Evolutionary conservation across 2,797 vertebrate species (phyloP).

Genomic region (Sebastes vulpes): DNA sequence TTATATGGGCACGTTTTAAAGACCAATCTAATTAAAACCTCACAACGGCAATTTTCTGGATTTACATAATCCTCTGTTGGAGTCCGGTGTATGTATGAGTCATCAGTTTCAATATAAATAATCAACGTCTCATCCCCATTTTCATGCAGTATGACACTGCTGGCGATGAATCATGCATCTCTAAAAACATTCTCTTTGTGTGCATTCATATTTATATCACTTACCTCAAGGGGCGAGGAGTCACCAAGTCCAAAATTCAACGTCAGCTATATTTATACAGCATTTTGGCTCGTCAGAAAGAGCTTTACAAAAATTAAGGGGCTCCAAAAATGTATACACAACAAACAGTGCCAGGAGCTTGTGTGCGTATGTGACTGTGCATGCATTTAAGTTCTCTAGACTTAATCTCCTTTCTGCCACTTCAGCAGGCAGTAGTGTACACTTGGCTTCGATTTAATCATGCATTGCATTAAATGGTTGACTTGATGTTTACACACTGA

Average conservation of each 20-base stretch:
- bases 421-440: constrained; percentile 27
- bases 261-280: constrained; percentile 27
- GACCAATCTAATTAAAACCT: constrained; percentile 34
- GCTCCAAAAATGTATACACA: not conserved
- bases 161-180: constrained; percentile 14
- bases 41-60: not conserved
- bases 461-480: constrained; percentile 7
- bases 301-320: constrained; percentile 13
- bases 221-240: constrained; percentile 8
- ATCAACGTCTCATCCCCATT: constrained; percentile 11
- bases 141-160: constrained; percentile 3
- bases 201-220: constrained; percentile 24
- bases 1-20: constrained; percentile 21
- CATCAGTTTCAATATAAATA: constrained; percentile 40
- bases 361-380: constrained; percentile 20
- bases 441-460: constrained; percentile 24
- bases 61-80: constrained; percentile 50
- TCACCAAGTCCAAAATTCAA: not conserved
- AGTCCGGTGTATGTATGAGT: constrained; percentile 23
- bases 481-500: constrained; percentile 1
- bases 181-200: constrained; percentile 4
- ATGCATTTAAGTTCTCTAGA: constrained; percentile 23
- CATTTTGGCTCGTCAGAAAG: not conserved
- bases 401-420: constrained; percentile 43
- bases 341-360: constrained; percentile 1